Evolutionary conservation across 1,140 invertebrate genomes (phyloP).

Genomic region (Psix sp.): DNA sequence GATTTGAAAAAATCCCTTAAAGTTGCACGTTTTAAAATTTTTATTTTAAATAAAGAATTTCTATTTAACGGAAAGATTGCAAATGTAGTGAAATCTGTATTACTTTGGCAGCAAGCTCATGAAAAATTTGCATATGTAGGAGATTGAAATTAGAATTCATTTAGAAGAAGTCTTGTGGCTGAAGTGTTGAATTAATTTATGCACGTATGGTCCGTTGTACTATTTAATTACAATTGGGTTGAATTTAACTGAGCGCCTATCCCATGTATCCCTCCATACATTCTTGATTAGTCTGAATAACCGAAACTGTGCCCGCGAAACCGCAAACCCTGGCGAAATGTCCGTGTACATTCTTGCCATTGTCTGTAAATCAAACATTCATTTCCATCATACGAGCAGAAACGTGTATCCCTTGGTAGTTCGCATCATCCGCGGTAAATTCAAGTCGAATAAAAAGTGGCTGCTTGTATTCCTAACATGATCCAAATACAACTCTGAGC

Average conservation of each 20-base stretch:
- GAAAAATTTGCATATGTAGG: too few relatives aligned
- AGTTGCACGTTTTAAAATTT: too few relatives aligned
- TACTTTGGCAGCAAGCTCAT: not conserved
- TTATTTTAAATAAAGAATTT: too few relatives aligned
- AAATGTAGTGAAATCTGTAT: not conserved
- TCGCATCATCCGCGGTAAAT: conserved; percentile 30
- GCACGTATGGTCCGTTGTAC: conserved; percentile 14
- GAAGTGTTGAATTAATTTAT: conserved; percentile 9
- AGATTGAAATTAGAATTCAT: conserved; percentile 3
- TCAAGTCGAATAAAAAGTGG: conserved; percentile 38
- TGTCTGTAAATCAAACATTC: conserved; percentile 37
- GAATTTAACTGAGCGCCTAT: conserved; percentile 21
- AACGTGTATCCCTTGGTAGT: conserved; percentile 10
- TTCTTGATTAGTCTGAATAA: conserved; percentile 39
- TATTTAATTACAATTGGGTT: conserved; percentile 24
- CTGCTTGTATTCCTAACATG: conserved; percentile 28
- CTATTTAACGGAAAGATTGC: not conserved
- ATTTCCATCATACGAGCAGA: conserved; percentile 28
- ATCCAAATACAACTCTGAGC: conserved; percentile 22
- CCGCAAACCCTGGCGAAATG: conserved; percentile 15
- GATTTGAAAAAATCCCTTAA: too few relatives aligned
- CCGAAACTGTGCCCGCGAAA: conserved; percentile 31
- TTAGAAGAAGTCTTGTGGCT: not conserved
- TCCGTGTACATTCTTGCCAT: conserved; percentile 30
- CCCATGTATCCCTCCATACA: conserved; percentile 17